phyloP scores from a whole-genome alignment of 1,140 invertebrate species.

The Drosophila varians region DNA sequence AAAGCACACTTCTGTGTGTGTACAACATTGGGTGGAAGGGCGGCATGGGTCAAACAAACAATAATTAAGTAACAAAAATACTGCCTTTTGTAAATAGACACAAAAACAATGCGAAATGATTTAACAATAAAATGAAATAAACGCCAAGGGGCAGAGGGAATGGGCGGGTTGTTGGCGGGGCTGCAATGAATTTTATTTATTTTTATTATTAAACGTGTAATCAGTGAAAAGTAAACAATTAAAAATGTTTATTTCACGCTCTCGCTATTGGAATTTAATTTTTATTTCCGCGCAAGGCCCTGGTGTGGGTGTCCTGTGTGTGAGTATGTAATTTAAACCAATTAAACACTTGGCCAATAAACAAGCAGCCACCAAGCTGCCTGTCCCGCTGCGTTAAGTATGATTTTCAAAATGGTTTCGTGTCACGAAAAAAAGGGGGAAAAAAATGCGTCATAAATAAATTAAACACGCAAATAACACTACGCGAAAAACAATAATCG shows the following conservation, averaged over 20 bases:
- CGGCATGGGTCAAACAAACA: conserved; percentile 47
- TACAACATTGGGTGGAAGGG: background rate
- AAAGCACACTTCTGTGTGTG: background rate
- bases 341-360: conserved; percentile 67
- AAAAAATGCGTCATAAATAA: conserved; percentile 47
- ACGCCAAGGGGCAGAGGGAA: background rate
- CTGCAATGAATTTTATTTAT: conserved; percentile 50
- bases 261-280: conserved; percentile 30
- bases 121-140: conserved; percentile 58
- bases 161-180: background rate
- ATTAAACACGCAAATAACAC: conserved; percentile 50
- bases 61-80: conserved; percentile 71
- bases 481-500: conserved; percentile 28
- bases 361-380: conserved; percentile 25
- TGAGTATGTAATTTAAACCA: conserved; percentile 66
- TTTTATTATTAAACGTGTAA: conserved; percentile 71
- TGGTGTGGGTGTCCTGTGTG: background rate
- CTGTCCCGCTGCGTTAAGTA: conserved; percentile 28
- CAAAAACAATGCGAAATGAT: conserved; percentile 41
- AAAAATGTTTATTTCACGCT: conserved; percentile 50
- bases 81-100: conserved; percentile 8
- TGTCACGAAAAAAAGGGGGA: conserved; percentile 26
- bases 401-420: conserved; percentile 58
- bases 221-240: conserved; percentile 68
- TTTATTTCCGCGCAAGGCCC: conserved; percentile 18